Base-by-base conservation (phyloP, 92 coral and sea anemone species). In the Parazoanthus atlanticus region DNA sequence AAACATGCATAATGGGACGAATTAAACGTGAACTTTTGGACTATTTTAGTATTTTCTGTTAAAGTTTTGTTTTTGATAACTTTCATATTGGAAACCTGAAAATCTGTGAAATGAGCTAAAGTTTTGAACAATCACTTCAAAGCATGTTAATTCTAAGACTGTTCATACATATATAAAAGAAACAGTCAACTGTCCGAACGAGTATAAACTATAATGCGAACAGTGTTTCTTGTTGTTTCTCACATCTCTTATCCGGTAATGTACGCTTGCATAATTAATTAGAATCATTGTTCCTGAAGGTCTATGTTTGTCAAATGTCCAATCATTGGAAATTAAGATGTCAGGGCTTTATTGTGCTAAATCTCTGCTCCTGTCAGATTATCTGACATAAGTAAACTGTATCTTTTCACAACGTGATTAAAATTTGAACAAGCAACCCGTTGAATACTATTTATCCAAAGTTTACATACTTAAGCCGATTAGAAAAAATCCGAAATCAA, bases 391-490 rank as follows among this genome's bases (percentile, higher is more conserved):
- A 84, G 78, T 31, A 84, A 84, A 84, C 87, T 43, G 78, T 69
- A 84, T 84, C 87, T 71, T 84, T 70, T 84, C 78, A 84, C 87
- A 46, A n/a, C 79, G 78, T 84, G 87, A 84, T 84, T 84, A 84
- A 84, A 84, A 84, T 84, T 84, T 84, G 87, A 84, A 84, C 79
- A 84, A 84, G 67, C 87, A 84, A 17, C 87, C 87, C 87, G 87
- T 84, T 84, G 66, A 71, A 84, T 70, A 84, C 78, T 84, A 47
- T 84, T 84, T 84, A 72, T 71, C 76, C 79, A 84, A 84, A 72
- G 87, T 84, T 84, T 84, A 84, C 87, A 84, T 70, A 84, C 87
- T 84, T 84, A 84, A 84, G 87, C 87, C 78, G 87, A 84, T 84
- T 84, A 84, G 79, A 84, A 84, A 84, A 84, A 84, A 84, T 84